phyloP scores from a whole-genome alignment of 2,113 vertebrate genomes.

The Leucosticte australis region DNA sequence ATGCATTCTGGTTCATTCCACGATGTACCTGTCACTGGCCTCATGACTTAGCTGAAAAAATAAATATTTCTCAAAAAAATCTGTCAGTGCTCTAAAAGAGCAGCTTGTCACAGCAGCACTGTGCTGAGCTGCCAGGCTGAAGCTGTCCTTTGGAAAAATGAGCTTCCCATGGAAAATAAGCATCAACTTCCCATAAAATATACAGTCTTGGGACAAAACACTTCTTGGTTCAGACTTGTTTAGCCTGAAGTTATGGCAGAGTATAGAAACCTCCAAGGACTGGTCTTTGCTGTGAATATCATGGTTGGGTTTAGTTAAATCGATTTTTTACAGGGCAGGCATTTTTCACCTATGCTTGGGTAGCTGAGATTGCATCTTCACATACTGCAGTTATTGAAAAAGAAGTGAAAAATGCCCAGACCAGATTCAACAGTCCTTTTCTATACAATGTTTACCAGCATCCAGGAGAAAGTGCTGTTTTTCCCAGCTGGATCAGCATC shows the following conservation, averaged over 20 bases:
- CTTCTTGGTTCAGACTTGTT: slow-evolving; percentile 50
- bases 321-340: not conserved
- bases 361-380: not conserved
- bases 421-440: not conserved
- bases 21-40: not conserved
- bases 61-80: slow-evolving; percentile 33
- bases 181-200: slow-evolving; percentile 50
- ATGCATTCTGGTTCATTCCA: slow-evolving; percentile 14
- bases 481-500: not conserved
- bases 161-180: slow-evolving; percentile 59
- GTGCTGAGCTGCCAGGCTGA: not conserved
- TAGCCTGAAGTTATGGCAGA: slow-evolving; percentile 52
- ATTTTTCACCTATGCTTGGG: not conserved
- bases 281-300: not conserved
- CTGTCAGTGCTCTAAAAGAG: not conserved
- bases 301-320: not conserved
- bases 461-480: not conserved
- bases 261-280: not conserved
- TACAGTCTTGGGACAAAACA: slow-evolving; percentile 36
- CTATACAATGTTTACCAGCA: not conserved
- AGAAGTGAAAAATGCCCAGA: not conserved
- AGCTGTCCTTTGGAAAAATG: slow-evolving; percentile 47
- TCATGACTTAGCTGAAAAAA: slow-evolving; percentile 50
- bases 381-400: not conserved
- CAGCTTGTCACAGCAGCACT: slow-evolving; percentile 34